Evolutionary conservation across 2,113 vertebrate genomes (phyloP), one percentile per base, ranked within the genome.

Genomic region (Microtus oregoni): DNA sequence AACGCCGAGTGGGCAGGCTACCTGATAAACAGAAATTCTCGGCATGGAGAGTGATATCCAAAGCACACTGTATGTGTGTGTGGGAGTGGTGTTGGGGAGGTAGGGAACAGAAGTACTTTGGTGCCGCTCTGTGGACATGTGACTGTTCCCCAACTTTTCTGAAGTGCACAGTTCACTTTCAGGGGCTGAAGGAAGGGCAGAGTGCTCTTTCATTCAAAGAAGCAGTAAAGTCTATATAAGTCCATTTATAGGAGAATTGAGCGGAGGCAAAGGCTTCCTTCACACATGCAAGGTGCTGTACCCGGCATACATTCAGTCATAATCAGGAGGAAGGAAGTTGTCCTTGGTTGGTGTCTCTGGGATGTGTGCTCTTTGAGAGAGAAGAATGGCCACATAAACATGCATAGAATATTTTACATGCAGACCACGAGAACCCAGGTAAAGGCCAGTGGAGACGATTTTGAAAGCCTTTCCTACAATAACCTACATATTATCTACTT

Each of bases 361-460:
- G 19, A n/a, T 50, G 13, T 17, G 44, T 50, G 19, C 44, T 52
- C 24, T 77, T 30, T 50, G 76, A 28, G 12, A 78, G 35, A 6
- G 8, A 14, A 32, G 68, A 44, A 65, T 0, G 20, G 3, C 10
- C 32, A 22, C 0, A 28, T 0, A 17, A 22, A 30, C 61, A 19
- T 1, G 11, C 20, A 8, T 0, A 14, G 44, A 13, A 76, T 32
- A 35, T 26, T 67, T 30, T 26, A 68, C 61, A 9, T 6, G 1
- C 47, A 41, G 79, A 28, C 35, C 63, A 77, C 72, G 0, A 72
- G n/a, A 20, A 50, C 35, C 63, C 52, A 8, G 20, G 83, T 3
- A 9, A 81, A 76, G 58, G 72, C 68, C 0, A 17, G 85, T 6
- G n/a, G 22, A 5, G 10, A 24, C 0, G 22, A 17, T 35, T 65